Evolutionary conservation across 2,113 vertebrate species (phyloP).

Genomic region (Carassius auratus): DNA sequence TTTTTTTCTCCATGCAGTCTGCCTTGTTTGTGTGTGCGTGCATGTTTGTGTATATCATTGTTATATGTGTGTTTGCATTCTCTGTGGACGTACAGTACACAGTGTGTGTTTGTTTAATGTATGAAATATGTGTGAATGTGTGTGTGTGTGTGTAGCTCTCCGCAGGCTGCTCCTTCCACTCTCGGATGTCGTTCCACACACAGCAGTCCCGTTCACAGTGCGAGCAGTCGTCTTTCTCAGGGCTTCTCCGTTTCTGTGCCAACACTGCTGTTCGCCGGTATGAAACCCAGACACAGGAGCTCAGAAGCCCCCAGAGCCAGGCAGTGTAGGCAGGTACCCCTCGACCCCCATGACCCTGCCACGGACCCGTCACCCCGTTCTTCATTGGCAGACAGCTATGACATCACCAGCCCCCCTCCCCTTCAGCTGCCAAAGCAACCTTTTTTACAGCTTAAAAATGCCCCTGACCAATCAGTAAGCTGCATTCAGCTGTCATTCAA

Average conservation of each 20-base stretch:
- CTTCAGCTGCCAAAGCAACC: constrained; percentile 66
- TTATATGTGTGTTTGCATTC: constrained; percentile 12
- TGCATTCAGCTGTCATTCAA: constrained; percentile 16
- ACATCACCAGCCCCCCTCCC: constrained; percentile 42
- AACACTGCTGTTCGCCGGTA: constrained; percentile 99
- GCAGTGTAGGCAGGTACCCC: constrained; percentile 81
- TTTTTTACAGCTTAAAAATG: constrained; percentile 5
- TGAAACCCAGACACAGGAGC: constrained; percentile 73
- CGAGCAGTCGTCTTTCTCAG: constrained; percentile 98
- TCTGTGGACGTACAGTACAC: constrained; percentile 23
- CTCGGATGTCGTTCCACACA: constrained; percentile 99
- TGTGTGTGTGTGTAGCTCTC: constrained; percentile 57
- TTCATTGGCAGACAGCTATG: constrained; percentile 45
- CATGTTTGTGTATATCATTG: constrained; percentile 26
- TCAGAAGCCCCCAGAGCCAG: constrained; percentile 73
- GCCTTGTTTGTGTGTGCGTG: background rate
- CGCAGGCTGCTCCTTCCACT: constrained; percentile 80
- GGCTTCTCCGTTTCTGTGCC: constrained; percentile 99
- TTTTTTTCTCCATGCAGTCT: background rate
- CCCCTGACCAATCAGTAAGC: constrained; percentile 28
- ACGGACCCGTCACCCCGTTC: constrained; percentile 37
- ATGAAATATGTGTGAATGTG: constrained; percentile 45
- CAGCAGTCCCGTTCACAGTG: constrained; percentile 99
- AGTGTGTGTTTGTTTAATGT: constrained; percentile 23
- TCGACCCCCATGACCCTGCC: constrained; percentile 46